Conservation (phyloP, 2,888 invertebrate genomes). For the Tachystola acroxantha region DNA sequence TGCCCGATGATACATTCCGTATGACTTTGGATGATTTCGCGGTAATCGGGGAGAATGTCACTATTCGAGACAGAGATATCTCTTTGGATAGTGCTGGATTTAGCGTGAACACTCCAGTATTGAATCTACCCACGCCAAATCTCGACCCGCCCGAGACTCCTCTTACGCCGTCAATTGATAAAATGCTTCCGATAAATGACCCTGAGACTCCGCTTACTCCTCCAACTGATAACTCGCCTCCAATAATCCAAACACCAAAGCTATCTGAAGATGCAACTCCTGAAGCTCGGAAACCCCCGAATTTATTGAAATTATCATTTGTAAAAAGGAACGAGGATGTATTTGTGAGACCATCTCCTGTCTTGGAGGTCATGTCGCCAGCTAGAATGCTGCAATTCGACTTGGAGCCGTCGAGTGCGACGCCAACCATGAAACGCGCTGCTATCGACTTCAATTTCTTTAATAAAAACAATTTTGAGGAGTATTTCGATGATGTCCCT, state of each 20-base stretch:
- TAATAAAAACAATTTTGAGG: conserved; percentile 51
- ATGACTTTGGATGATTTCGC: conserved; percentile 59
- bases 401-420: conserved; percentile 49
- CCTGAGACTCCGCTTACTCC: conserved; percentile 26
- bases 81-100: conserved; percentile 37
- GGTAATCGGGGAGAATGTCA: conserved; percentile 63
- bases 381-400: conserved; percentile 69
- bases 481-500: conserved; percentile 44
- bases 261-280: conserved; percentile 12
- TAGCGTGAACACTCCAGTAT: conserved; percentile 28
- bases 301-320: conserved; percentile 47
- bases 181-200: conserved; percentile 33
- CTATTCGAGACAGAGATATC: conserved; percentile 39
- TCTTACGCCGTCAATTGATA: conserved; percentile 19
- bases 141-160: conserved; percentile 21
- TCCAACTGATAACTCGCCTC: conserved; percentile 26
- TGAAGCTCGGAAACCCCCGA: conserved; percentile 29
- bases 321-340: conserved; percentile 47
- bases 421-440: conserved; percentile 69
- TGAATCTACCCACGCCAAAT: conserved; percentile 23
- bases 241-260: conserved; percentile 44
- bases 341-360: conserved; percentile 61
- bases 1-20: conserved; percentile 62
- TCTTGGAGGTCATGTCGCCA: conserved; percentile 61
- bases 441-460: conserved; percentile 65